Evolutionary conservation across 2,797 vertebrate species (phyloP).

Genomic region (Odontamblyopus rebecca): DNA sequence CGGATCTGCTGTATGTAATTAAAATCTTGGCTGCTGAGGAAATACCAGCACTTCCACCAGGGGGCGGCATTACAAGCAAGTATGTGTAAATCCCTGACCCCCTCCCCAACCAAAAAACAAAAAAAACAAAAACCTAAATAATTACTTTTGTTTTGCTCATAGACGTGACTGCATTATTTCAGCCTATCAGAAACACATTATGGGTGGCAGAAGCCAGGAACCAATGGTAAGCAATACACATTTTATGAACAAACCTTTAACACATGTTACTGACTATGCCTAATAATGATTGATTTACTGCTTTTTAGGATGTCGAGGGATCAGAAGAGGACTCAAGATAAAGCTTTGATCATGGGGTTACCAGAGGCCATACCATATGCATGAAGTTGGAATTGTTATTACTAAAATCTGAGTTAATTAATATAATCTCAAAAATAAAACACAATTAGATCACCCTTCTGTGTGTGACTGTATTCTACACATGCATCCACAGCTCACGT

Average conservation of each 20-base stretch:
- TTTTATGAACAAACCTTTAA: neutral
- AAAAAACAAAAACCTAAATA: neutral
- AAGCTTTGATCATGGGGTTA: slow-evolving; percentile 5
- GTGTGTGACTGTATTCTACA: neutral
- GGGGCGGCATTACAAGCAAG: slow-evolving; percentile 83
- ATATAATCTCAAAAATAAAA: slow-evolving; percentile 3
- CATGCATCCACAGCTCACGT: neutral
- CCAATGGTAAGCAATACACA: slow-evolving; percentile 62
- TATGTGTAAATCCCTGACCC: slow-evolving; percentile 58
- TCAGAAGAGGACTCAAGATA: slow-evolving; percentile 72
- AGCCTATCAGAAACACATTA: slow-evolving; percentile 76
- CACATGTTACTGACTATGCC: neutral
- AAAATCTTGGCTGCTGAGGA: slow-evolving; percentile 76
- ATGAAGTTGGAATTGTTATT: neutral
- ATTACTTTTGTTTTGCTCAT: slow-evolving; percentile 22
- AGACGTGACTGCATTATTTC: slow-evolving; percentile 80
- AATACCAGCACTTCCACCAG: slow-evolving; percentile 80
- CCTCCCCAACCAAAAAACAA: no score
- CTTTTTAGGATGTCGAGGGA: slow-evolving; percentile 70
- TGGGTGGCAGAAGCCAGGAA: slow-evolving; percentile 55
- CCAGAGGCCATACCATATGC: neutral
- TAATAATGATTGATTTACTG: neutral
- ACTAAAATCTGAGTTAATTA: neutral
- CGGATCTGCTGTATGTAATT: slow-evolving; percentile 78
- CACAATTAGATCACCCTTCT: neutral